These are phyloP conservation scores for Ladona fulva DNA, from an alignment of 1,140 invertebrate genomes.

Conservation along the genomic window DNA sequence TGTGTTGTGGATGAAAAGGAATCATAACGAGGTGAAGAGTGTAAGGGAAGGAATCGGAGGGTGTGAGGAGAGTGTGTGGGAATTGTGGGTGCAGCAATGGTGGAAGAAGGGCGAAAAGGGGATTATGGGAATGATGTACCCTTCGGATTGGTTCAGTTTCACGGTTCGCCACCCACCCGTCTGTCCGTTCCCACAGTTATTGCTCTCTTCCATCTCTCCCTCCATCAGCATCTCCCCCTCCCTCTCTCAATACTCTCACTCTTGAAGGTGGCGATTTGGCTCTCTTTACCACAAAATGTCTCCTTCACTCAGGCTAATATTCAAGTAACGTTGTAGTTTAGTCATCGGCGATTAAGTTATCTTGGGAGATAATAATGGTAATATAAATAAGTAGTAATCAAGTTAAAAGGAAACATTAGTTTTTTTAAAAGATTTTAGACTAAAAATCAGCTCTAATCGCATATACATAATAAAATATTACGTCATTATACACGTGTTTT, in stretches of 20 bases:
- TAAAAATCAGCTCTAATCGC: no score
- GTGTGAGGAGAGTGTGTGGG: background rate
- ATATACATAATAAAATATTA: no score
- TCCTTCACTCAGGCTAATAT: background rate
- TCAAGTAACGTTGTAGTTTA: no score
- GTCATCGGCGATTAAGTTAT: no score
- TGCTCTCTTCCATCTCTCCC: background rate
- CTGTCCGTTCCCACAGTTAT: background rate
- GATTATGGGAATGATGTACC: background rate
- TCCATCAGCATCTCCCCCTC: background rate
- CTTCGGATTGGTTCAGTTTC: conserved; percentile 2
- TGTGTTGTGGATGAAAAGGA: background rate
- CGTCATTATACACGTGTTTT: no score
- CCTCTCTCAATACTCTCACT: background rate
- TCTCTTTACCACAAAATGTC: background rate
- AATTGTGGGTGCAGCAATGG: background rate
- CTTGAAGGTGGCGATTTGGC: background rate
- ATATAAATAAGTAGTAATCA: no score
- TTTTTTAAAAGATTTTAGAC: no score
- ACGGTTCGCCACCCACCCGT: background rate
- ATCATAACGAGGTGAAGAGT: background rate
- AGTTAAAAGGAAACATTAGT: no score
- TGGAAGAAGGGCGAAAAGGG: background rate
- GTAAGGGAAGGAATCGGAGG: background rate
- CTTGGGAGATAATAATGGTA: no score